Evolutionary conservation across 2,113 vertebrate species (phyloP), one percentile per base, ranked within the genome.

Genomic region (Aviceda subcristata): DNA sequence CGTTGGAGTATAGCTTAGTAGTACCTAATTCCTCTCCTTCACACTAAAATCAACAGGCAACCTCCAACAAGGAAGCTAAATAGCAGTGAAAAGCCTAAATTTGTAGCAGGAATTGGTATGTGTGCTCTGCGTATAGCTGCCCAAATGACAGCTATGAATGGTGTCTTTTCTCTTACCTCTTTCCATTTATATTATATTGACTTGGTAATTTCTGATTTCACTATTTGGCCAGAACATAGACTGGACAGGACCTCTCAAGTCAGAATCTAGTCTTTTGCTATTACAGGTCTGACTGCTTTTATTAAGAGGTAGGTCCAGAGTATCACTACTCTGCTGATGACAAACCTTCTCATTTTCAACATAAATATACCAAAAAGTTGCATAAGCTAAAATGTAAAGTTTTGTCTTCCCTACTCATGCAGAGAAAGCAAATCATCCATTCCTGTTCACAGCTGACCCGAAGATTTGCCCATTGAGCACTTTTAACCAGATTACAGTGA

Each of bases 21-120:
- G 51, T 76, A 77, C 27, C 55, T 57, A 77, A 86, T 77, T 91
- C 36, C 45, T 53, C 45, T 46, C 9, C 15, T 29, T 43, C 59
- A 30, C 17, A 29, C 30, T 48, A 73, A 95, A 94, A 80, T 39
- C 68, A 86, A 91, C 50, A 84, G 11, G 53, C 45, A 91, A n/a
- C n/a, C n/a, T n/a, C n/a, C n/a, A n/a, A 91, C 30, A 94, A 69
- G 76, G 50, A 94, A 84, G 32, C 12, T 80, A 86, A 92, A 89
- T 19, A 91, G 36, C 57, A 89, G 11, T 15, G 24, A 91, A 73
- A 68, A 80, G 34, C 77, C 27, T 62, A 77, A 51, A 92, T 73
- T 67, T 73, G 36, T 36, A 86, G 67, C 45, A 43, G 7, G 12
- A 88, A 83, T 39, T 83, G 18, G 6, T 68, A 57, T 4, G 11